Conservation (phyloP, 2,113 vertebrate genomes). For the Willisornis vidua region DNA sequence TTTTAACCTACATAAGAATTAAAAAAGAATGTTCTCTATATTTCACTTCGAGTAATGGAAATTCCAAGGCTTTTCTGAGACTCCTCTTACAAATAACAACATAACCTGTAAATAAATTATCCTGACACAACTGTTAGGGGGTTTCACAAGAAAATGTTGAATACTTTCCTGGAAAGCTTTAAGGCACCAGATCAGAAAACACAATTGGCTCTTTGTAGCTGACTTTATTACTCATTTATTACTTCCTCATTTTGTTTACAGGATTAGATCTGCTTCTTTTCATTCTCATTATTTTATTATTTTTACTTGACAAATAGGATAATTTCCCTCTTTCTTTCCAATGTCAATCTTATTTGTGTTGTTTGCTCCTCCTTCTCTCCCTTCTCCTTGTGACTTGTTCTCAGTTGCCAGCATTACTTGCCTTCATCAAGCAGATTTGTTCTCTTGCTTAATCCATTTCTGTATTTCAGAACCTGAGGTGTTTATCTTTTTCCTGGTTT, state of each 20-base stretch:
- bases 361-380: neutral
- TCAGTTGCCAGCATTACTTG: neutral
- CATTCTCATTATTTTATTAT: neutral
- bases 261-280: neutral
- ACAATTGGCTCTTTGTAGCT: neutral
- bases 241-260: neutral
- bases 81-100: neutral
- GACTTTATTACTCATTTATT: neutral
- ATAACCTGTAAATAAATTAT: neutral
- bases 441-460: neutral
- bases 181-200: neutral
- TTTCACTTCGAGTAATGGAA: neutral
- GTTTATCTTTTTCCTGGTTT: neutral
- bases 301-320: neutral
- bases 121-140: neutral
- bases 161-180: slow-evolving; percentile 9
- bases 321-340: neutral
- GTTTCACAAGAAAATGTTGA: neutral
- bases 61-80: neutral
- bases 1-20: neutral
- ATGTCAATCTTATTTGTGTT: neutral
- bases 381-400: neutral
- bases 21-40: neutral
- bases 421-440: neutral
- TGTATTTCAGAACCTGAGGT: neutral